Base-by-base conservation (phyloP, 1,140 invertebrate species). In the Wiebesia pumilae region DNA sequence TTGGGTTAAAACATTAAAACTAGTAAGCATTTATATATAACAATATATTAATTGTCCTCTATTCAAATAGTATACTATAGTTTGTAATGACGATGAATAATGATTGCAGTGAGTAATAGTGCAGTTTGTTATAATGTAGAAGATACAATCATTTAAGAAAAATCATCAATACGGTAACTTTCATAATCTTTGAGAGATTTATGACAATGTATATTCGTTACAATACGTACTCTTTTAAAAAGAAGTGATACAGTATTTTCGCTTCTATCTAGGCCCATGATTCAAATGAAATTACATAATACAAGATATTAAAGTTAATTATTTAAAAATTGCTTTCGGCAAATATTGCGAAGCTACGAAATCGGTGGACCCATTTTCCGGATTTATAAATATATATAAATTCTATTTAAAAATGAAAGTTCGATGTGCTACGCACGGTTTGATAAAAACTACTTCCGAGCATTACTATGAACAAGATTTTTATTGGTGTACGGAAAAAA, bases 41-140 rank as follows among this genome's bases (percentile, higher is more conserved):
- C 88, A 90, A 90, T 90, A 90, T 90, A 90, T 90, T 89, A 90
- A 89, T 90, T 85, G 88, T 90, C 88, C 88, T 90, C 88, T 89
- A 89, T 89, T 89, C 85, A 89, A 87, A 89, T 88, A 87, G 86
- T 89, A 88, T 88, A 87, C 86, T 83, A 88, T 88, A 90, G 87
- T 84, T 88, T 86, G 81, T 89, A 89, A 89, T 88, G 87, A 88
- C 81, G 81, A 88, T 83, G 87, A 87, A 86, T 87, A 77, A 87
- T 85, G 87, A 80, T 81, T 87, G 81, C 75, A 77, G 79, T 88
- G 80, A 82, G 67, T 87, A 84, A 77, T 85, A 79, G 30, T 79
- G 24, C 83, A 84, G 71, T 62, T 84, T 73, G 80, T 79, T 86
- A 75, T 86, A 84, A 81, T 85, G 83, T 87, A 85, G 82, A 77